Percentiles rank a stretch among this genome's conserved stretches.
Conservation (phyloP, 1,140 invertebrate species). For the Coptotermes formosanus region DNA sequence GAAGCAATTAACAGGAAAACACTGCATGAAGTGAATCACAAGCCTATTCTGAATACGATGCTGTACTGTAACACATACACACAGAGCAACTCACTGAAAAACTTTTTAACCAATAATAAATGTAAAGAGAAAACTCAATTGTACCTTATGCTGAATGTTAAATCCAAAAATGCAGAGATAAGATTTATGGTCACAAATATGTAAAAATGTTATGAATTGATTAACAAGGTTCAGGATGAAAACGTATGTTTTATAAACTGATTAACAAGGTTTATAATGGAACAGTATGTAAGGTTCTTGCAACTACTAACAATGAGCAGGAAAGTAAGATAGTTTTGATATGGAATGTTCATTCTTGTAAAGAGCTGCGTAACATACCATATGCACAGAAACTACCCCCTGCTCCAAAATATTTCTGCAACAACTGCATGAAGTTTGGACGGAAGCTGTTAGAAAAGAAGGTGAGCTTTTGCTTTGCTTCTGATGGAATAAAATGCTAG, state of each 20-base stretch:
- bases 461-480: background rate
- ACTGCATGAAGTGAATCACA: background rate
- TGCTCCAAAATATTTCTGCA: background rate
- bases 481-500: background rate
- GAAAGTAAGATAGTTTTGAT: background rate
- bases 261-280: background rate
- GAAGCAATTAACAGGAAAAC: background rate
- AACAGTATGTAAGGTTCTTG: background rate
- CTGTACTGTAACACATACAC: background rate
- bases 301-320: background rate
- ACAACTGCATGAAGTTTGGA: background rate
- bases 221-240: background rate
- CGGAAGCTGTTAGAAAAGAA: constrained; percentile 1
- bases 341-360: background rate
- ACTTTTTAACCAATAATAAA: background rate
- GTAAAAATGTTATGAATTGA: background rate
- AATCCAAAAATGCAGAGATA: background rate
- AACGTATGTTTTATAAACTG: background rate
- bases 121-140: background rate
- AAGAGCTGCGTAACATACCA: background rate
- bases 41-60: background rate
- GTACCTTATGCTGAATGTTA: background rate
- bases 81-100: background rate
- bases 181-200: background rate
- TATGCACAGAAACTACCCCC: constrained; percentile 13